A percentile compares a stretch with the other conserved stretches of the same genome.
Evolutionary conservation across 2,888 invertebrate species (phyloP).

Genomic region (Labia minor): DNA sequence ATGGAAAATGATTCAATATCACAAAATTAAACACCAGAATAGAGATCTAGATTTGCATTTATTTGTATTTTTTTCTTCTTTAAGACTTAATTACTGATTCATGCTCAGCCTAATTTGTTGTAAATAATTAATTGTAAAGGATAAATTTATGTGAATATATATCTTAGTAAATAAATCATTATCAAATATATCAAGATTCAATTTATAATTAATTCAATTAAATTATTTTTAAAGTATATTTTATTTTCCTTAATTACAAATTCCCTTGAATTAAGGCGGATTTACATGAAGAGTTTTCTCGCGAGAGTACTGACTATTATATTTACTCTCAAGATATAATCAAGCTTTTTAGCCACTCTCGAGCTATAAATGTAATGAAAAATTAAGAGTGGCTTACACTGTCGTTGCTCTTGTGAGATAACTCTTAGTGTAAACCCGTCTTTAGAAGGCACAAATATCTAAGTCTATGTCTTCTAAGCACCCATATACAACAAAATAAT

Average conservation of each 20-base stretch:
- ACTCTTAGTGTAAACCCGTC: no score
- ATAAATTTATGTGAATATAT: constrained; percentile 8
- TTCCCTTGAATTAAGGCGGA: not conserved
- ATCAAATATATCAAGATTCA: not conserved
- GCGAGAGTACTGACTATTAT: no score
- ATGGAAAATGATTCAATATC: not conserved
- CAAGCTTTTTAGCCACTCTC: no score
- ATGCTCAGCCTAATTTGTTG: not conserved
- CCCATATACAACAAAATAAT: constrained; percentile 1
- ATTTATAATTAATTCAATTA: not conserved
- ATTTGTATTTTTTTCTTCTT: not conserved
- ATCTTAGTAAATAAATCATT: not conserved
- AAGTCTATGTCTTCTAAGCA: not conserved
- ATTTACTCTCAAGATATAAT: no score
- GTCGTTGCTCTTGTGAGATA: no score
- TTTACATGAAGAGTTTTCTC: no score
- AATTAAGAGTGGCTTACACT: no score
- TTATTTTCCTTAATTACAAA: constrained; percentile 2
- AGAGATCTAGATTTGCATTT: not conserved
- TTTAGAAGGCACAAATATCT: not conserved
- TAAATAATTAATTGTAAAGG: constrained; percentile 4
- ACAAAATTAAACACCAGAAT: not conserved
- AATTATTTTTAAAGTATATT: not conserved
- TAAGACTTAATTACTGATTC: not conserved
- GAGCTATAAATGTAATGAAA: no score